Evolutionary conservation across 2,888 invertebrate species (phyloP), one percentile per base, ranked within the genome.

Genomic region (Drosophila anceps): DNA sequence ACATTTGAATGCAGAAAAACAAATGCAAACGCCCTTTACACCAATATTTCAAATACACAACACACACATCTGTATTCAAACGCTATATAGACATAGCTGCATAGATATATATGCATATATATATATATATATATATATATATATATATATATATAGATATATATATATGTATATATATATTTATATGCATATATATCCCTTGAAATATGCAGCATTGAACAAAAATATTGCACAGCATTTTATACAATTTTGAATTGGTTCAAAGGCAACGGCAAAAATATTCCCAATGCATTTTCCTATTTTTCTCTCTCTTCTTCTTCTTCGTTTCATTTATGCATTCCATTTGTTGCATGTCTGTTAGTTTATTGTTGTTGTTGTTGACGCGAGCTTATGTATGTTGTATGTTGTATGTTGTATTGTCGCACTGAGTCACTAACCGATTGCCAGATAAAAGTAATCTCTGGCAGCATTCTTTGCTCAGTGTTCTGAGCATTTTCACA

Each of bases 201-300:
- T 54, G 48, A 55, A 72, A 58, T 68, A 70, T 71, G 43, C 43
- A 48, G 50, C 43, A 64, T 58, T 54, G 48, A 57, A 62, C 55
- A 75, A 75, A 71, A 74, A 84, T 88, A 72, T 90, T 88, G 71
- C 67, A 81, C 43, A 77, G 57, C 33, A 73, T 67, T 82, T 88
- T 60, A 73, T 65, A 67, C 55, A 87, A 53, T 84, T 84, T 83
- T 50, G 51, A 84, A 77, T 69, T 51, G 66, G 64, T 69, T 84
- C 65, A 74, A 84, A 84, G 63, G 67, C 78, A 66, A 48, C 39
- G 46, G 39, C 35, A 27, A 12, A 51, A 53, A 29, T 60, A 64
- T 53, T 66, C 54, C 61, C 65, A 68, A 86, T 81, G 81, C 51
- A 70, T 58, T 62, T 65, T 39, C 37, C 15, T 13, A 37, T 24